Evolutionary conservation across 2,888 invertebrate species (phyloP).

Genomic region (Abrostola tripartita): DNA sequence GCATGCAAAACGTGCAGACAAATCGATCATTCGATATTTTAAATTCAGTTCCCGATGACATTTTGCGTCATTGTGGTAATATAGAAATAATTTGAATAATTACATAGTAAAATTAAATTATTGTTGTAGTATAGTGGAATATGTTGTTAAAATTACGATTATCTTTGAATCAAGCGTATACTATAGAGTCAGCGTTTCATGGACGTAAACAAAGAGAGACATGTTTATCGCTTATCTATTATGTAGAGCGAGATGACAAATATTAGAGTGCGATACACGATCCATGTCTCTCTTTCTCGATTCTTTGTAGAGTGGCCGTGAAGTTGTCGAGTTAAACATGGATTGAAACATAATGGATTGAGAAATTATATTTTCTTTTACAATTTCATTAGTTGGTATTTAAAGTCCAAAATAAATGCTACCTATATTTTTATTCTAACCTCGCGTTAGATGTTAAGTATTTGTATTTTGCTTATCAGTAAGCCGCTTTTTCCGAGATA

Average conservation of each 20-base stretch:
- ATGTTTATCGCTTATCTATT: conserved; percentile 71
- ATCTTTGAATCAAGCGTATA: conserved; percentile 69
- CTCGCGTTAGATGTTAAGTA: no score
- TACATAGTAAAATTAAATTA: not conserved
- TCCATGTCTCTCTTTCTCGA: conserved; percentile 67
- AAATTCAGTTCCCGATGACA: conserved; percentile 21
- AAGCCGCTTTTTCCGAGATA: no score
- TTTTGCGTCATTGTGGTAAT: conserved; percentile 5
- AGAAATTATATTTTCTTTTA: conserved; percentile 47
- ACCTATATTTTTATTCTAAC: not conserved
- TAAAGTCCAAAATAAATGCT: not conserved
- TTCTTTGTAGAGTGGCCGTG: conserved; percentile 54
- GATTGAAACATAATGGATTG: conserved; percentile 38
- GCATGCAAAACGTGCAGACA: conserved; percentile 71
- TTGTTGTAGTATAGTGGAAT: conserved; percentile 1
- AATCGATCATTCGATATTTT: conserved; percentile 65
- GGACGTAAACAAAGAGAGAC: conserved; percentile 83
- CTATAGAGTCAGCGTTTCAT: conserved; percentile 77
- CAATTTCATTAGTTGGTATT: conserved; percentile 12
- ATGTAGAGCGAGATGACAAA: conserved; percentile 69
- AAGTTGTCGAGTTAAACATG: conserved; percentile 57
- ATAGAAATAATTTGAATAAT: conserved; percentile 3
- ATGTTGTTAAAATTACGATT: conserved; percentile 8
- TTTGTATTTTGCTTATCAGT: no score
- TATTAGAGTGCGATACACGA: conserved; percentile 62